These are phyloP conservation scores for Cebus imitator DNA, from an alignment of 2,113 vertebrate species.

Conservation along the genomic window DNA sequence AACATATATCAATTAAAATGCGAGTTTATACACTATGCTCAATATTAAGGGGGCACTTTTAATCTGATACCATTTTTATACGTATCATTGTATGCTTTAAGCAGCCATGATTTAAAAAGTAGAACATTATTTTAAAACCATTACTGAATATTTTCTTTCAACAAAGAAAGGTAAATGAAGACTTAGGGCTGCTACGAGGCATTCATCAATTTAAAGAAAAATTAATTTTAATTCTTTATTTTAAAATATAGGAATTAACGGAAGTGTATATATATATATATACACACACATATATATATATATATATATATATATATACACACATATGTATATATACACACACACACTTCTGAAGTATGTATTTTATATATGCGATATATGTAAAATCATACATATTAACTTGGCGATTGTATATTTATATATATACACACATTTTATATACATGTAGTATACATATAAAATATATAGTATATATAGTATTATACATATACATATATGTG, in stretches of 20 bases:
- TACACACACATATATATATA: neutral
- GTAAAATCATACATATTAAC: neutral
- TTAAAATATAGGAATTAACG: neutral
- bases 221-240: slow-evolving; percentile 5
- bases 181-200: neutral
- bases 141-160: slow-evolving; percentile 11
- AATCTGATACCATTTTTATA: neutral
- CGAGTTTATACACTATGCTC: neutral
- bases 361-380: too few species aligned
- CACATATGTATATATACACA: neutral
- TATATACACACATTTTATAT: too few species aligned
- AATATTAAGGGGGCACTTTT: neutral
- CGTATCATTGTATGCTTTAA: neutral
- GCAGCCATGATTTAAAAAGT: neutral
- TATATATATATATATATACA: fast-evolving
- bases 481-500: neutral
- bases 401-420: too few species aligned
- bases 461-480: too few species aligned
- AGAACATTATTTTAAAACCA: slow-evolving; percentile 12
- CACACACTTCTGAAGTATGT: too few species aligned
- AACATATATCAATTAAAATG: neutral
- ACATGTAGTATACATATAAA: too few species aligned
- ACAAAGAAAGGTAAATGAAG: slow-evolving; percentile 42
- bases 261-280: neutral
- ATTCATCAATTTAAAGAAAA: slow-evolving; percentile 32